Evolutionary conservation across 2,113 vertebrate genomes (phyloP), one percentile per base, ranked within the genome.

Genomic region (Helogale parvula): DNA sequence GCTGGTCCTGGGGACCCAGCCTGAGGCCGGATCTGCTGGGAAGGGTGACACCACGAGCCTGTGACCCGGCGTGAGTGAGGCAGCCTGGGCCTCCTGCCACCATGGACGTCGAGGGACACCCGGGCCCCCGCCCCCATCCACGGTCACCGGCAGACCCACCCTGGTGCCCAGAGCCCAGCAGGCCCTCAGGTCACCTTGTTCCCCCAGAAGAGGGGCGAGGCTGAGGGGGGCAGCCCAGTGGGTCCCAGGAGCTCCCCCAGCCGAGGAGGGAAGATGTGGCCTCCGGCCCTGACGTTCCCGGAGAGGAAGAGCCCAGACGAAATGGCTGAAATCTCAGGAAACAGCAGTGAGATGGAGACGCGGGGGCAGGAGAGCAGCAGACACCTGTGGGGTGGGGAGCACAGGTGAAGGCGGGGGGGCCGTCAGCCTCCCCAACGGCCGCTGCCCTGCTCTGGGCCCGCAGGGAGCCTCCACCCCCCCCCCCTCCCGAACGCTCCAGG

Each of bases 71-170:
- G 29, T 52, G 29, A 52, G 45, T 29, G 31, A 21, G 1, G 31
- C 29, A 33, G 9, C 19, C 15, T 7, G 74, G 27, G 74, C 15
- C 2, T 2, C 29, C 29, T 50, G 47, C 29, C 47, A 50, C 76
- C 14, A 29, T 17, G 12, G 76, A 33, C 2, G 1, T 11, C 29
- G 4, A 4, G 15, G 29, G 76, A 33, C 45, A 17, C 45, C 27
- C 0, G 16, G 8, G 45, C 29, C 31, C 27, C 45, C 16, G 1
- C 76, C 74, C 47, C 47, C 29, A 3, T 12, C 9, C 76, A 45
- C 4, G 15, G 45, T 33, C 16, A 0, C 11, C 15, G 45, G 16
- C 17, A 0, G 16, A 6, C 7, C 76, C 9, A 2, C 8, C 45
- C 45, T 0, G 2, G 76, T 27, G 11, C 14, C 41, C 12, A 31